These are phyloP conservation scores for Drosophila burlai DNA, from an alignment of 1,140 invertebrate genomes.

Conservation along the genomic window DNA sequence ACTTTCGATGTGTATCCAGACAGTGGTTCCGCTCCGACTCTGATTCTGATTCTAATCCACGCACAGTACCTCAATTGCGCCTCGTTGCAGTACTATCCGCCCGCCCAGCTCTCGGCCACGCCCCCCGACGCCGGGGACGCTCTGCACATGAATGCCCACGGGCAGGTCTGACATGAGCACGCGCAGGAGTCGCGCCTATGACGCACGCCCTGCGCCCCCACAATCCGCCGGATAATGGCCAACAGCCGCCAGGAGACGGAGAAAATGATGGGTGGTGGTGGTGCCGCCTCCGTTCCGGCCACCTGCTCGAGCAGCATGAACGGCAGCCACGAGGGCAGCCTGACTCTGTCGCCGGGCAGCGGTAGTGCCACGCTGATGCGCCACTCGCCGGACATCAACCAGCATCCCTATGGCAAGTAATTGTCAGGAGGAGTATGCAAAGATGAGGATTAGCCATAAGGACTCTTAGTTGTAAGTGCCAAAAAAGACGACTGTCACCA, in stretches of 20 bases:
- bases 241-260: constrained; percentile 84
- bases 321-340: constrained; percentile 63
- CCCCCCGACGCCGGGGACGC: constrained; percentile 88
- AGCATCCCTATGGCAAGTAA: constrained; percentile 82
- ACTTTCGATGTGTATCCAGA: constrained; percentile 34
- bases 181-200: constrained; percentile 84
- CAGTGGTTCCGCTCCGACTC: constrained; percentile 37
- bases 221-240: constrained; percentile 84
- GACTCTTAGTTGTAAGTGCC: constrained; percentile 56
- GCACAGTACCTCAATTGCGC: constrained; percentile 81
- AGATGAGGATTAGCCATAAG: constrained; percentile 40
- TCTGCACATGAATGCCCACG: constrained; percentile 91
- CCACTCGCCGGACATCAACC: constrained; percentile 79
- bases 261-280: constrained; percentile 73
- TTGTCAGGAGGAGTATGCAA: constrained; percentile 10
- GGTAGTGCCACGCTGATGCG: constrained; percentile 77
- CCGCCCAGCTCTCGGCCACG: constrained; percentile 88
- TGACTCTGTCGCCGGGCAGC: constrained; percentile 67
- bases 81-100: constrained; percentile 91
- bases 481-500: constrained; percentile 1
- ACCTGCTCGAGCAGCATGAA: constrained; percentile 46
- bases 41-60: constrained; percentile 49
- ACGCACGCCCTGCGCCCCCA: constrained; percentile 85
- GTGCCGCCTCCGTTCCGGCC: constrained; percentile 32
- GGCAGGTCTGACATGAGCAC: constrained; percentile 80